Conservation (phyloP, 2,888 invertebrate species). For the Apotomis turbidana region DNA sequence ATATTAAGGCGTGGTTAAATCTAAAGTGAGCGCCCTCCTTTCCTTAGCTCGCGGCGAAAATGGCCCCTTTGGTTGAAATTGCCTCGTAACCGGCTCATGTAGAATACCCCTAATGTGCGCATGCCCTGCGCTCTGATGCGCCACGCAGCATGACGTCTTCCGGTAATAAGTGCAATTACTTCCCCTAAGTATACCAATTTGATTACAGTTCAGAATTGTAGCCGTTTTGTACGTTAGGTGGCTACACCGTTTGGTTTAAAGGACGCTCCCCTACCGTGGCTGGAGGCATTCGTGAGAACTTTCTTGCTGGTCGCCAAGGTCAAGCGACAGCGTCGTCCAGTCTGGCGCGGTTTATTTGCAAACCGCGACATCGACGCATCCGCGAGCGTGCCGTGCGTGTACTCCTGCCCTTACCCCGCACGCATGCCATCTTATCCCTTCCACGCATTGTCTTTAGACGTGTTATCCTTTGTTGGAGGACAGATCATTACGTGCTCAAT, state of each 20-base stretch:
- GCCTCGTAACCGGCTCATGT: constrained; percentile 70
- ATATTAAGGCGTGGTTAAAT: constrained; percentile 73
- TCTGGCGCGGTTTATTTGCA: constrained; percentile 72
- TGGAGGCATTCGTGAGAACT: constrained; percentile 65
- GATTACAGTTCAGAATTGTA: constrained; percentile 40
- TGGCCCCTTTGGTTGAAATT: constrained; percentile 69
- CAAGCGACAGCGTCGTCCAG: constrained; percentile 72
- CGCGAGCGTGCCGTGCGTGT: constrained; percentile 69
- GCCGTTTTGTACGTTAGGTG: constrained; percentile 27
- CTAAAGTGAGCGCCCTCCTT: constrained; percentile 67
- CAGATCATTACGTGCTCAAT: constrained; percentile 73
- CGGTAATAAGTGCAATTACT: constrained; percentile 56
- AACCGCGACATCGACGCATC: constrained; percentile 71
- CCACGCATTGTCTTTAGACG: constrained; percentile 74
- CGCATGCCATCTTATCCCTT: constrained; percentile 75
- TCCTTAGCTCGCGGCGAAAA: constrained; percentile 70
- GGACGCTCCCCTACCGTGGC: constrained; percentile 12
- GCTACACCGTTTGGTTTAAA: constrained; percentile 13
- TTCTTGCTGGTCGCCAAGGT: constrained; percentile 66
- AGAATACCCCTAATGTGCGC: constrained; percentile 68
- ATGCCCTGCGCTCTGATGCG: constrained; percentile 49
- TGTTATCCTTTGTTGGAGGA: constrained; percentile 76
- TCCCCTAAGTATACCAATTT: constrained; percentile 42
- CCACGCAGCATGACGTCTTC: constrained; percentile 72
- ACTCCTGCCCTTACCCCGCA: constrained; percentile 63